Evolutionary conservation across 2,113 vertebrate species (phyloP).

Genomic region (Myotis davidii): DNA sequence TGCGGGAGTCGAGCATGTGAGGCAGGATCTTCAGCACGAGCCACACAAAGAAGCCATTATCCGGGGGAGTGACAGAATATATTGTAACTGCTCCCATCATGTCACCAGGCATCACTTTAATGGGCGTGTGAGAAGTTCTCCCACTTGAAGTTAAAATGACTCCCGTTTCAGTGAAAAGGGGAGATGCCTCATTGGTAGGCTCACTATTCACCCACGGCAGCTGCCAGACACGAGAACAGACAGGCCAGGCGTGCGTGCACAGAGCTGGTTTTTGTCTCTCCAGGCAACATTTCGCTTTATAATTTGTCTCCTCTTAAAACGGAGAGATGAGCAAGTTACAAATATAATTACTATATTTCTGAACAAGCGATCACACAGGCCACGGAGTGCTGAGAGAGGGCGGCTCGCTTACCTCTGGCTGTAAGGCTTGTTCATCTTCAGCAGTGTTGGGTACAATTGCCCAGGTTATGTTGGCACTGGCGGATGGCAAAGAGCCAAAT

Average conservation of each 20-base stretch:
- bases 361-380: constrained; percentile 39
- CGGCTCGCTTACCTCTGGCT: constrained; percentile 88
- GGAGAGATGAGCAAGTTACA: constrained; percentile 63
- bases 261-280: not conserved
- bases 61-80: constrained; percentile 25
- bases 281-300: not conserved
- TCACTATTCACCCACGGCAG: not conserved
- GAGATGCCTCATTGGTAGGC: not conserved
- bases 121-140: constrained; percentile 20
- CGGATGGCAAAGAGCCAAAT: constrained; percentile 88
- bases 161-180: constrained; percentile 41
- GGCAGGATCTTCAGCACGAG: constrained; percentile 28
- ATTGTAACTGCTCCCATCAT: constrained; percentile 59
- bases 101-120: not conserved
- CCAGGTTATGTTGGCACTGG: constrained; percentile 87
- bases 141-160: constrained; percentile 34
- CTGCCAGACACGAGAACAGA: constrained; percentile 42
- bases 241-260: not conserved
- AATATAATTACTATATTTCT: not conserved
- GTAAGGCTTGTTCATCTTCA: constrained; percentile 84
- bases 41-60: constrained; percentile 20
- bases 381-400: rapidly evolving
- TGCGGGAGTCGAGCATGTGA: constrained; percentile 16
- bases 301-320: constrained; percentile 35
- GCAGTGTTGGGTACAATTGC: constrained; percentile 87